A percentile compares a stretch with the other conserved stretches of the same genome.
Evolutionary conservation across 1,140 invertebrate genomes (phyloP).

Genomic region (Vanessa tameamea): DNA sequence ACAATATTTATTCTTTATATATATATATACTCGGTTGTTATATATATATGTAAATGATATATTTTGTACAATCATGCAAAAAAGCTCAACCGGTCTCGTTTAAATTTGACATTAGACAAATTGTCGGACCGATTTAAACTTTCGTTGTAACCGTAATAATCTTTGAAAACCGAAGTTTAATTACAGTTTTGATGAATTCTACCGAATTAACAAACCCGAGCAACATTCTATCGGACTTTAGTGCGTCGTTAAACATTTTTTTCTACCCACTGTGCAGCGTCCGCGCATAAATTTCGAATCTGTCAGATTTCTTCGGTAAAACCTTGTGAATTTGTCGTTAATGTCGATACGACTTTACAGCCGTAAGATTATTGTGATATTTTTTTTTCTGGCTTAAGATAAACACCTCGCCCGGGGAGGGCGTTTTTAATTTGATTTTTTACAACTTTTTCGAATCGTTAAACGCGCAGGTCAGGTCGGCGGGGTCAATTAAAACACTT

Average conservation of each 20-base stretch:
- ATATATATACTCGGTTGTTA: too few species aligned
- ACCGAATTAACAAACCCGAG: slow-evolving; percentile 48
- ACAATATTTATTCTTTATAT: too few species aligned
- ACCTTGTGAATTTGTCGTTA: slow-evolving; percentile 72
- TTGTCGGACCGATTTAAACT: slow-evolving; percentile 22
- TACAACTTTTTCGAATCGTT: slow-evolving; percentile 57
- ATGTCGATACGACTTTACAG: slow-evolving; percentile 67
- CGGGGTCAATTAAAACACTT: slow-evolving; percentile 65
- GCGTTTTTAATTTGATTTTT: slow-evolving; percentile 48
- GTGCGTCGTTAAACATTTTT: slow-evolving; percentile 56
- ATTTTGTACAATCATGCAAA: neutral
- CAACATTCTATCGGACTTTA: slow-evolving; percentile 56
- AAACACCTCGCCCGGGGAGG: slow-evolving; percentile 49
- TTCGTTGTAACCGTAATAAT: slow-evolving; percentile 21
- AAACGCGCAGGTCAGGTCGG: slow-evolving; percentile 48
- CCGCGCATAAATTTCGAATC: slow-evolving; percentile 62
- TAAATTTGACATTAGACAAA: slow-evolving; percentile 30
- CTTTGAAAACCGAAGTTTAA: slow-evolving; percentile 44
- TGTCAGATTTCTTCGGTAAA: slow-evolving; percentile 74
- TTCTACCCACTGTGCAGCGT: slow-evolving; percentile 27
- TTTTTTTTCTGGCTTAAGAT: slow-evolving; percentile 35
- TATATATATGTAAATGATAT: neutral
- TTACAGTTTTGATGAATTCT: slow-evolving; percentile 61
- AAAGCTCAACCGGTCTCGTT: slow-evolving; percentile 1
- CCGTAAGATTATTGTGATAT: slow-evolving; percentile 23